phyloP scores from a whole-genome alignment of 2,888 invertebrate genomes.

The Stictocephala bisonia region DNA sequence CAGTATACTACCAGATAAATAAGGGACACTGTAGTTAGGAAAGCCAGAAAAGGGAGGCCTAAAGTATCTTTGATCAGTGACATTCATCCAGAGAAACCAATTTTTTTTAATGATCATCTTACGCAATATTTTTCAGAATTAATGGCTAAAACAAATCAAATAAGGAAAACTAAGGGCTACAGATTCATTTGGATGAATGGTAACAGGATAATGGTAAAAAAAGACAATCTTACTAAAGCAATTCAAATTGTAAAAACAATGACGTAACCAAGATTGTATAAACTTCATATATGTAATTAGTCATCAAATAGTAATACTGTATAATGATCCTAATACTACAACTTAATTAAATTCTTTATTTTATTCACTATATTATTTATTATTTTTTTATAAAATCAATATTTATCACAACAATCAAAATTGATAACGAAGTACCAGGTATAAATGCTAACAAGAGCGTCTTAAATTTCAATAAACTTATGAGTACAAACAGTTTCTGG shows the following conservation, averaged over 20 bases:
- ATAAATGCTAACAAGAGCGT: neutral
- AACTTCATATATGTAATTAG: neutral
- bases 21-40: neutral
- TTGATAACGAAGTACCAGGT: neutral
- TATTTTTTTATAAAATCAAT: neutral
- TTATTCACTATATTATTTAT: neutral
- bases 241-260: neutral
- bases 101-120: conserved; percentile 19
- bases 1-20: neutral
- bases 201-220: neutral
- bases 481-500: neutral
- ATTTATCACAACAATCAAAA: neutral
- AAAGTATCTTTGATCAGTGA: neutral
- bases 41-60: neutral
- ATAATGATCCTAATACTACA: neutral
- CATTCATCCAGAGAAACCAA: neutral
- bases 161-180: neutral
- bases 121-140: conserved; percentile 1
- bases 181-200: conserved; percentile 12
- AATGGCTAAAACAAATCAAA: neutral
- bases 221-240: neutral
- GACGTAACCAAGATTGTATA: neutral
- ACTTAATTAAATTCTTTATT: neutral
- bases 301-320: neutral
- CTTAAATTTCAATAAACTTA: too few relatives aligned